Evolutionary conservation across 1,140 invertebrate genomes (phyloP), one percentile per base, ranked within the genome.

Genomic region (Heliconius melpomene): DNA sequence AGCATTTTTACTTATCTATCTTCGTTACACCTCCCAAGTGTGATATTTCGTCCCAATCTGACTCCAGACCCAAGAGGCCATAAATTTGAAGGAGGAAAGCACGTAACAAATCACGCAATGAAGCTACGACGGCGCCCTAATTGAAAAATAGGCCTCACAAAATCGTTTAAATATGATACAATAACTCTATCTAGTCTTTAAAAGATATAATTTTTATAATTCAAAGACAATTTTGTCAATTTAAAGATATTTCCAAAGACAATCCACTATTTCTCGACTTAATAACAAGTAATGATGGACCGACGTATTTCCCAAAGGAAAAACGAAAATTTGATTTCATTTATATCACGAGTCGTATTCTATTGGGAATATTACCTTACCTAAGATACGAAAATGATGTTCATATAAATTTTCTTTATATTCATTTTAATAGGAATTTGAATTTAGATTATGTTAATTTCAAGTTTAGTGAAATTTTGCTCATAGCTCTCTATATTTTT

Each of bases 61-160:
- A 66, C 9, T 26, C 29, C 6, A 66, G 60, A 66, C 9, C 1
- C 3, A 29, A 26, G 0, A 26, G 60, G 60, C 29, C 26, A 29
- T 66, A 66, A 66, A 29, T 29, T 66, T 29, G 1, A 29, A 66
- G 50, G 79, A 77, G 66, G 54, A 77, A 80, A 77, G 79, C 72
- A 46, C 73, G 57, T 77, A 77, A 80, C 77, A 80, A 80, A 77
- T 80, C 75, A 77, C 40, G 36, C 57, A 60, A 81, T 72, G 29
- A 75, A 81, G 50, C 60, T 70, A 57, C 77, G 78, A 79, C 75
- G 71, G 77, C 46, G 78, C 38, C 50, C 13, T 79, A 83, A 78
- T 80, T 80, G 71, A 73, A 83, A 83, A 83, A 73, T 83, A 78
- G 79, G 82, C 75, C 82, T 78, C 75, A 60, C 66, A 72, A 70